Evolutionary conservation across 2,113 vertebrate species (phyloP), one percentile per base, ranked within the genome.

Genomic region (Pleuronectes platessa): DNA sequence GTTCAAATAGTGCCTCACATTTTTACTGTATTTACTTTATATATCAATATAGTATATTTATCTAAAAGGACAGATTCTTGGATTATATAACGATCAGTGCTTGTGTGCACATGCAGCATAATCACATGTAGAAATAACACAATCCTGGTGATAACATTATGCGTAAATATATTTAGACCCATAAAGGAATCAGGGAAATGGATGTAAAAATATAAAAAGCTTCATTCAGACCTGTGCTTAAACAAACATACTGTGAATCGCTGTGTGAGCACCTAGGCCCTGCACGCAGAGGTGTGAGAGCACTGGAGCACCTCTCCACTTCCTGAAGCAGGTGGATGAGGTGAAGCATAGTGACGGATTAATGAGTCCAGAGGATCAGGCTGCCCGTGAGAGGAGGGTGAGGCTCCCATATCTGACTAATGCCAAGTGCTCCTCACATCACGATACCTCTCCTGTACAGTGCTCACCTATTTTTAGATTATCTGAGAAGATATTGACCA

Each of bases 291-390:
- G 56, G 47, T 71, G 49, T 37, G 27, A 49, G 18, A 68, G 59
- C 26, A 3, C 35, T 40, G 61, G 66, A 55, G 2, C 18, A 6
- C 47, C 47, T 4, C 49, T 58, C 24, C 66, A 61, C 23, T 54
- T 76, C 40, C 15, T 4, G 35, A 49, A 9, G 53, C 53, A 70
- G 65, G 79, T 59, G 60, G 42, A 65, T 59, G 74, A 74, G 64
- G 61, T 45, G 23, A 61, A 59, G 62, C 31, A 47, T 59, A 55
- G 71, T 75, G 65, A 61, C 58, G 42, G 79, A 78, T 65, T 68
- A 62, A 74, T 78, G 60, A 67, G 62, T 63, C 24, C 63, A 74
- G 75, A 71, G 58, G 65, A 61, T 73, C 66, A 69, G 56, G n/a
- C 63, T 62, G 58, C 62, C 54, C 26, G 64, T 54, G 4, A 3